phyloP scores from a whole-genome alignment of 1,140 invertebrate genomes.

The Conus betulinus region DNA sequence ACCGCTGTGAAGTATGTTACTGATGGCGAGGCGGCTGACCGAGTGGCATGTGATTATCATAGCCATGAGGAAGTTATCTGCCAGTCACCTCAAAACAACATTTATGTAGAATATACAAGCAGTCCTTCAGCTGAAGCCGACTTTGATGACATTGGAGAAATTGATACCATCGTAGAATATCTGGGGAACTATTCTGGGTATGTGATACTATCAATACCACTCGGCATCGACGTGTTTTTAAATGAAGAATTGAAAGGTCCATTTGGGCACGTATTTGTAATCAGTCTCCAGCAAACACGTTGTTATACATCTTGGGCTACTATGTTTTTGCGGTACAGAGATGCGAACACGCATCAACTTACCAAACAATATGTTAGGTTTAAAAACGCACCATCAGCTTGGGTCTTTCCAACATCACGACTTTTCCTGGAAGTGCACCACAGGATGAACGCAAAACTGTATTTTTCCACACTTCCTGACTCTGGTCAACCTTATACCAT shows the following conservation, averaged over 20 bases:
- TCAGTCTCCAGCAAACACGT: not conserved
- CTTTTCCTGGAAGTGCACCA: not conserved
- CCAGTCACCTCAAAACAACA: not conserved
- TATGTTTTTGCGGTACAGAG: not conserved
- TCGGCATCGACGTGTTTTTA: not conserved
- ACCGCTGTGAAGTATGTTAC: no score
- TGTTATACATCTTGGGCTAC: not conserved
- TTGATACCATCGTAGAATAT: not conserved
- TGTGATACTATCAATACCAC: not conserved
- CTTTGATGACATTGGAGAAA: not conserved
- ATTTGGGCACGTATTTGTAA: not conserved
- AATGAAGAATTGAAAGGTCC: not conserved
- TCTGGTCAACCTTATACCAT: not conserved
- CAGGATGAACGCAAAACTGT: not conserved
- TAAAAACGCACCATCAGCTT: not conserved
- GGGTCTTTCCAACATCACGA: not conserved
- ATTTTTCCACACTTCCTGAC: not conserved
- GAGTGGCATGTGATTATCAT: not conserved
- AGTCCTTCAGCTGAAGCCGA: not conserved
- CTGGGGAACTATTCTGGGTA: not conserved
- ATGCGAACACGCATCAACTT: not conserved
- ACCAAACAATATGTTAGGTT: not conserved
- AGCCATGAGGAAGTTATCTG: not conserved
- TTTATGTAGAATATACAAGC: not conserved
- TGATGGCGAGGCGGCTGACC: not conserved